Percentiles rank a stretch among this genome's conserved stretches.
phyloP scores from a whole-genome alignment of 2,797 vertebrate genomes.

The Xenops minutus region DNA sequence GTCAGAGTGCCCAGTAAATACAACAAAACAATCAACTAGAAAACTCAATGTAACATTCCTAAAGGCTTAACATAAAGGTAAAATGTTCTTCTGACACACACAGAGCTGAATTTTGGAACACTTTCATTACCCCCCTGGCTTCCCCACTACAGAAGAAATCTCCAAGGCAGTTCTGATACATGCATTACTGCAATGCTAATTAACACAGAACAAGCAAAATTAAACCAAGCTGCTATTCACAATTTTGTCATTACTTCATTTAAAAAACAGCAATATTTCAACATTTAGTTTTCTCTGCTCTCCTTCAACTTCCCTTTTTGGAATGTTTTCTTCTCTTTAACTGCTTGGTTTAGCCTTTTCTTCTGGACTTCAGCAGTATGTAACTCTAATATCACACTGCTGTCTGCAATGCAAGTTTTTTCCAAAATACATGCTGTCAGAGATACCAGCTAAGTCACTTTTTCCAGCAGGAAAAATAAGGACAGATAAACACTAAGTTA shows the following conservation, averaged over 20 bases:
- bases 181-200: neutral
- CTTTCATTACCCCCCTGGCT: neutral
- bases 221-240: neutral
- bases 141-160: neutral
- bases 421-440: neutral
- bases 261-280: neutral
- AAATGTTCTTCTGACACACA: neutral
- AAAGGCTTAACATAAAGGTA: neutral
- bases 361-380: neutral
- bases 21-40: neutral
- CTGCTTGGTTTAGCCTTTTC: neutral
- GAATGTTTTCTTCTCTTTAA: neutral
- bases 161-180: neutral
- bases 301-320: neutral
- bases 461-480: neutral
- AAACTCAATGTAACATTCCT: neutral
- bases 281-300: neutral
- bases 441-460: neutral
- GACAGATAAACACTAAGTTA: neutral
- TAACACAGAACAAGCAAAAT: neutral
- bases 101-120: neutral
- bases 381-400: accelerated
- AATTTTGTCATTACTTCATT: neutral
- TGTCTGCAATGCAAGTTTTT: neutral
- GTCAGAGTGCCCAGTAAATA: neutral